Evolutionary conservation across 2,797 vertebrate species (phyloP), one percentile per base, ranked within the genome.

Genomic region (Poecilia wingei): DNA sequence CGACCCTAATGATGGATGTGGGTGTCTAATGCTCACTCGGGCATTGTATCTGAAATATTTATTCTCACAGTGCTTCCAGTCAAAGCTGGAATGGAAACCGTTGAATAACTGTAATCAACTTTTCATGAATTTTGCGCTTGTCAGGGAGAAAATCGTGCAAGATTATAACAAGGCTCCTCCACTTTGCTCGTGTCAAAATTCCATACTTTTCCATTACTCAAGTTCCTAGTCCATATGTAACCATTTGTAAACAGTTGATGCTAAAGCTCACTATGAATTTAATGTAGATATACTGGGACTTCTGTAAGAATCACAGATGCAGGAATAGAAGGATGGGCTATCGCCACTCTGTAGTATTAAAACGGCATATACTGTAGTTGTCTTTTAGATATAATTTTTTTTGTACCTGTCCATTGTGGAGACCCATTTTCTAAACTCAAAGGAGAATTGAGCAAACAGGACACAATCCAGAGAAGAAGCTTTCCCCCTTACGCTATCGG

Each of bases 1-100:
- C 20, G 77, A 89, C 75, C 28, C 13, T 18, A 13, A 43, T 46
- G 59, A 85, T 82, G 46, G 75, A 86, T 86, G 75, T 0, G 33
- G 78, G 51, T 72, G 79, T 87, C 74, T 64, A 33, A 59, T 79
- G 77, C 84, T 90, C 82, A 81, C 83, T 84, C 43, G 57, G 72
- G 86, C 79, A 83, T 79, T 76, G 80, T 64, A 74, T 78, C 66
- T 85, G 47, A 84, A 80, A 84, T 83, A 81, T 88, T 82, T 77
- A 78, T 74, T 81, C 49, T 76, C 49, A 72, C 74, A 43, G 77
- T 69, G 78, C 75, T 72, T 70, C 59, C 83, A 81, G 88, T 87
- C 79, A 87, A 86, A 85, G 59, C 71, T 74, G 45, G 68, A 51
- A 59, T 79, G 79, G 31, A 86, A 83, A 76, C 79, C 86, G 79